Percentiles rank a stretch among this genome's conserved stretches.
phyloP scores from a whole-genome alignment of 2,113 vertebrate genomes.

The Brachyhypopomus gauderio region DNA sequence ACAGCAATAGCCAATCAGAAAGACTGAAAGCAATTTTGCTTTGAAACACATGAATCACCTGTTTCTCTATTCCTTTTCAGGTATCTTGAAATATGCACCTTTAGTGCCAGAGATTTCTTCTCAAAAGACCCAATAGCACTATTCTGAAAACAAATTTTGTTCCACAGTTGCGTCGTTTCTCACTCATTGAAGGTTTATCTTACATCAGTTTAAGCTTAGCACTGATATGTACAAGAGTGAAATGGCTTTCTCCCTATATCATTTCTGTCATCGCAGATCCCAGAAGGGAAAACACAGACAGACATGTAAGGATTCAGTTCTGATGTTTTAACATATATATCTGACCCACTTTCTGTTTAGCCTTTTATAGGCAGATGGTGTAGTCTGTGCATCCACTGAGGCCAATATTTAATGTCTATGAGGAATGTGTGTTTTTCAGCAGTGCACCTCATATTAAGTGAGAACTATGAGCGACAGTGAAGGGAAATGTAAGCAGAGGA shows the following conservation, averaged over 20 bases:
- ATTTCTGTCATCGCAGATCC: not conserved
- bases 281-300: not conserved
- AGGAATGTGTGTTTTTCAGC: no score
- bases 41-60: not conserved
- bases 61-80: not conserved
- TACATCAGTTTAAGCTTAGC: conserved; percentile 14
- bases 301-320: not conserved
- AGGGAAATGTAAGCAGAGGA: not conserved
- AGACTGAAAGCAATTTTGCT: not conserved
- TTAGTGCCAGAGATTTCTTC: not conserved
- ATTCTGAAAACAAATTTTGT: conserved; percentile 12
- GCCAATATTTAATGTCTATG: no score
- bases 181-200: not conserved
- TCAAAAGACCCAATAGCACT: not conserved
- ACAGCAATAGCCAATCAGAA: no score
- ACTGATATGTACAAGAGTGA: conserved; percentile 1
- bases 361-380: not conserved
- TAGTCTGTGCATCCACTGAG: not conserved
- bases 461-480: not conserved
- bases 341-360: not conserved
- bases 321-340: not conserved
- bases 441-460: not conserved
- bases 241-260: conserved; percentile 3
- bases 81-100: not conserved
- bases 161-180: conserved; percentile 10